Evolutionary conservation across 23 tunicate genomes (phyloP), one percentile per base, ranked within the genome.

Genomic region (Ciona savignyi): DNA sequence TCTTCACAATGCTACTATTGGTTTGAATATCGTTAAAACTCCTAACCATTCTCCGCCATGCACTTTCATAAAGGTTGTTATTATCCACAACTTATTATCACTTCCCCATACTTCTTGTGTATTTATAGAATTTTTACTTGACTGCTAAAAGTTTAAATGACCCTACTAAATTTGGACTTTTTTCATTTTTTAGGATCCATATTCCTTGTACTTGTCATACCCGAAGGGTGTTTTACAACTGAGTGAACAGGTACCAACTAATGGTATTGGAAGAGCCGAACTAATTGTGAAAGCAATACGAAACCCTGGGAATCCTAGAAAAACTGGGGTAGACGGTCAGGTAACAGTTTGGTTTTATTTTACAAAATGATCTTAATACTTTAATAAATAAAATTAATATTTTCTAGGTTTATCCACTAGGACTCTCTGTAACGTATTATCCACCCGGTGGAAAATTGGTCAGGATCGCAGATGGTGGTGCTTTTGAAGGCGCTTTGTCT

Each of bases 321-420:
- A 68, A 27, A 76, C 79, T 30, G 72, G 73, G 30, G 0, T 85
- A 21, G 79, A 72, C 32, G 90, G 83, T 22, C 90, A 85, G 51
- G 78, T 85, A 21, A 28, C 27, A 63, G 60, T 42, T 42, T 6
- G 56, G 56, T 15, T 42, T 6, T 42, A 42, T 42, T 42, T 6
- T n/a, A n/a, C n/a, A n/a, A n/a, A n/a, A n/a, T n/a, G n/a, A n/a
- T n/a, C n/a, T n/a, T n/a, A n/a, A 42, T 42, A 15, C 56, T 15
- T 15, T 42, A 42, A 15, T 42, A 42, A 42, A 9, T 42, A 42
- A 42, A 42, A 6, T 42, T 6, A 42, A 42, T 42, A 42, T 6
- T 42, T 42, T 42, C 56, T 15, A 42, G 56, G 56, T 42, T 9
- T 42, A 42, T 42, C 56, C 56, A 15, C 15, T 42, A 15, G 56